Conservation (phyloP, 2,113 vertebrate species). For the Aviceda subcristata region DNA sequence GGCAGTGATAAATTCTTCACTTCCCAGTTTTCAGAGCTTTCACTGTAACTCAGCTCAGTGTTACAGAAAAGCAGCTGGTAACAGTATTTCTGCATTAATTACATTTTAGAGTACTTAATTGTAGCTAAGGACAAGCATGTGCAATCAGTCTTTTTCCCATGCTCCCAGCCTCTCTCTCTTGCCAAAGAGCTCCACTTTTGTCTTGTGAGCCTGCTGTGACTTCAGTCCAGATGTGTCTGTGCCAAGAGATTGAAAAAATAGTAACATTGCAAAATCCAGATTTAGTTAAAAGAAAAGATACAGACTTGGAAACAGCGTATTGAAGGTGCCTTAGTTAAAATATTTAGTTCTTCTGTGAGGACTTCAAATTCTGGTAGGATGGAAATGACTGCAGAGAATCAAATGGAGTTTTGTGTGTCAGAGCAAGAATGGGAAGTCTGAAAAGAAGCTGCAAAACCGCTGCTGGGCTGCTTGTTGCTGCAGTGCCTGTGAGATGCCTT, state of each 20-base stretch:
- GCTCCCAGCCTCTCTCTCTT: background rate
- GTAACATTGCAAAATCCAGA: background rate
- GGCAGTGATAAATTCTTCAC: background rate
- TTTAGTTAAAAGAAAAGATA: background rate
- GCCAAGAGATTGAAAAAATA: background rate
- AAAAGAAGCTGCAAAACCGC: background rate
- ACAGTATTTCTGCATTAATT: background rate
- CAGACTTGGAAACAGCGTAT: background rate
- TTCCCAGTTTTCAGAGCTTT: background rate
- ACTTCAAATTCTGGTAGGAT: background rate
- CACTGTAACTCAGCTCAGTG: background rate
- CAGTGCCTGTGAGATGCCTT: background rate
- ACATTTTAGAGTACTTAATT: background rate
- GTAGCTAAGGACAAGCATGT: background rate
- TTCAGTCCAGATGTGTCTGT: slow-evolving; percentile 11
- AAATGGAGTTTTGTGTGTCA: accelerated
- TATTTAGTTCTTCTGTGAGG: background rate
- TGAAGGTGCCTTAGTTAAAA: background rate
- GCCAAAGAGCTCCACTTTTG: background rate
- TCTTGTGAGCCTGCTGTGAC: background rate
- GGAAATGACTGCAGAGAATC: background rate
- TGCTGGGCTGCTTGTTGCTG: background rate
- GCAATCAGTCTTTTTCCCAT: background rate
- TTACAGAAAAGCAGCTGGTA: background rate
- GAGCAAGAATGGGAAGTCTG: background rate